These are phyloP conservation scores for Caenorhabditis panamensis DNA, from an alignment of 2,888 invertebrate species.

Conservation along the genomic window DNA sequence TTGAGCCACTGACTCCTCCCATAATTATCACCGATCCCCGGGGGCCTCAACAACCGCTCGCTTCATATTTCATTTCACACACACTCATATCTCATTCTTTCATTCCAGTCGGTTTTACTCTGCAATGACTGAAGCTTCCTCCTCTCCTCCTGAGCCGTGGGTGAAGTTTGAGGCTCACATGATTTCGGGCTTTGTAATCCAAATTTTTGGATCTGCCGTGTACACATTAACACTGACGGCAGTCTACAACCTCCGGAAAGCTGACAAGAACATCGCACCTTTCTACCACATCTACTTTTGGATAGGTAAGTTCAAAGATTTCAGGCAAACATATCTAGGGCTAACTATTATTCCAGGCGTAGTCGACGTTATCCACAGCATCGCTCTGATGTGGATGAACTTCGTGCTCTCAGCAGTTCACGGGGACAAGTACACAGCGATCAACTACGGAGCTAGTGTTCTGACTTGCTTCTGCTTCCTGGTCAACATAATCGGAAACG, in stretches of 20 bases:
- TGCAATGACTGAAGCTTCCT: background rate
- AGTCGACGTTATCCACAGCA: constrained; percentile 10
- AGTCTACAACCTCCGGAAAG: background rate
- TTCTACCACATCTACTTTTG: constrained; percentile 21
- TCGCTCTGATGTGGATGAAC: constrained; percentile 27
- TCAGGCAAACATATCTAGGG: too few species aligned
- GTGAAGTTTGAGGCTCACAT: background rate
- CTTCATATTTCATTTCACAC: background rate
- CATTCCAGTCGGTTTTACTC: background rate
- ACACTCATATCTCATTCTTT: background rate
- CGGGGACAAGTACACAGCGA: background rate
- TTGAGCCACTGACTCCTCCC: constrained; percentile 2
- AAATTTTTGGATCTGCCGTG: background rate
- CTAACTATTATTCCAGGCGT: too few species aligned
- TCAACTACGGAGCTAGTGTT: constrained; percentile 3
- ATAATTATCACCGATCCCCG: background rate
- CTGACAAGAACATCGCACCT: constrained; percentile 6
- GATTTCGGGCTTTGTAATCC: background rate
- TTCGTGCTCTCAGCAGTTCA: background rate
- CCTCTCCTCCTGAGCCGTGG: background rate
- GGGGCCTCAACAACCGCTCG: background rate
- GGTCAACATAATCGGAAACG: constrained; percentile 26
- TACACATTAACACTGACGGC: background rate
- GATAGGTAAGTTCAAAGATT: constrained; percentile 1
- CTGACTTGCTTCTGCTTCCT: constrained; percentile 33